Conservation (phyloP, 30 jellyfish, hydroid and myxozoan species). For the Morbakka virulenta region DNA sequence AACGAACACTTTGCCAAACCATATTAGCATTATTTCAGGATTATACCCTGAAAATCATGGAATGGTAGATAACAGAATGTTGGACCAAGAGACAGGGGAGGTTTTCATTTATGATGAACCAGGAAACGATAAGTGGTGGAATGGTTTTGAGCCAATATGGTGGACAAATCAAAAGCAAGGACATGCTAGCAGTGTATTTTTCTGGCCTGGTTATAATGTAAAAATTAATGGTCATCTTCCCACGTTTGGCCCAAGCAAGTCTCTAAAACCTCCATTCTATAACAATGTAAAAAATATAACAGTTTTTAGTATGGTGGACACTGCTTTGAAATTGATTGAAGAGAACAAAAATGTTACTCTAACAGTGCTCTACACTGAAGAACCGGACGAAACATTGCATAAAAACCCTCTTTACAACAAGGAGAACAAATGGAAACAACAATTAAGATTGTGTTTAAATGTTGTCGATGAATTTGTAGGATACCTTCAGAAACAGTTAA, state of each 20-base stretch:
- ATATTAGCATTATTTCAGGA: slow-evolving; percentile 89
- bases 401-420: neutral
- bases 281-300: neutral
- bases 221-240: slow-evolving; percentile 42
- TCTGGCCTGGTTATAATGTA: slow-evolving; percentile 85
- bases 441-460: neutral
- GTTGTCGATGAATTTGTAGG: slow-evolving; percentile 47
- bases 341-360: slow-evolving; percentile 60
- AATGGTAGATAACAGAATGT: slow-evolving; percentile 71
- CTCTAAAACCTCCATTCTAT: neutral
- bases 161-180: slow-evolving; percentile 71
- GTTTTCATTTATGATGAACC: slow-evolving; percentile 53
- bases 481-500: slow-evolving; percentile 12
- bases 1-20: slow-evolving; percentile 82
- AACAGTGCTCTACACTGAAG: slow-evolving; percentile 64
- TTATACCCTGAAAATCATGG: slow-evolving; percentile 95
- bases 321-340: slow-evolving; percentile 57
- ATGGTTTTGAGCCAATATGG: slow-evolving; percentile 77
- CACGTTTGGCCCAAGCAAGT: neutral
- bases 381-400: slow-evolving; percentile 74
- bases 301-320: slow-evolving; percentile 40
- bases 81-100: slow-evolving; percentile 59
- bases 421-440: neutral
- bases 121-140: slow-evolving; percentile 84
- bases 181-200: slow-evolving; percentile 52